A percentile compares a stretch with the other conserved stretches of the same genome.
Conservation (phyloP, 2,888 invertebrate genomes). For the Exocentrus adspersus region DNA sequence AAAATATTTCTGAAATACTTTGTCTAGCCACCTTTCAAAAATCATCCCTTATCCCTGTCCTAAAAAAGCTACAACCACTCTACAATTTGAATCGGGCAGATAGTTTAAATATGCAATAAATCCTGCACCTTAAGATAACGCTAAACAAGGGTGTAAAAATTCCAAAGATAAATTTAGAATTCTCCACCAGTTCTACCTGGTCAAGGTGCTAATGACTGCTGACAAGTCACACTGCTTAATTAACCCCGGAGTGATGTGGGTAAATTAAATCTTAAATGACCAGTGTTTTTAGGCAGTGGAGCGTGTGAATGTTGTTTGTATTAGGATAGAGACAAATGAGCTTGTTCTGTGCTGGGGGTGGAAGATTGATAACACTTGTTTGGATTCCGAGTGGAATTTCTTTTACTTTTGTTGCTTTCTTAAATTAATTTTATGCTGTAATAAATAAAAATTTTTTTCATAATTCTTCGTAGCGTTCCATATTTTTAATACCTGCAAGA, state of each 20-base stretch:
- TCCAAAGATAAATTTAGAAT: slow-evolving; percentile 9
- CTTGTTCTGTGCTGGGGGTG: background rate
- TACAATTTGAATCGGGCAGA: too few relatives aligned
- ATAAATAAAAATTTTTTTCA: too few relatives aligned
- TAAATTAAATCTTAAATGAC: slow-evolving; percentile 20
- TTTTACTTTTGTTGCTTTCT: too few relatives aligned
- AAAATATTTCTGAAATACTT: too few relatives aligned
- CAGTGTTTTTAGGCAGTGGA: background rate
- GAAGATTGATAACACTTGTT: background rate
- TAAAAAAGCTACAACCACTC: too few relatives aligned
- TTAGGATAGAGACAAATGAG: slow-evolving; percentile 18
- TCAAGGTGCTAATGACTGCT: slow-evolving; percentile 15
- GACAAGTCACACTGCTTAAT: slow-evolving; percentile 27
- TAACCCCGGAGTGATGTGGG: slow-evolving; percentile 30
- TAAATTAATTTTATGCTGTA: too few relatives aligned
- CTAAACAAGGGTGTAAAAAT: slow-evolving; percentile 4
- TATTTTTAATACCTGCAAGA: too few relatives aligned
- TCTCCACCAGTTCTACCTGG: slow-evolving; percentile 1
- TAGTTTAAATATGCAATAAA: background rate
- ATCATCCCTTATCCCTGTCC: too few relatives aligned
- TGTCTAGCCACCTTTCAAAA: too few relatives aligned
- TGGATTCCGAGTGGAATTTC: background rate
- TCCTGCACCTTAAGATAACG: background rate
- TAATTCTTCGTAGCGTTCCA: too few relatives aligned
- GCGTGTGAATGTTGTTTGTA: slow-evolving; percentile 17